Evolutionary conservation across 2,113 vertebrate genomes (phyloP).

Genomic region (Pelusios castaneus): DNA sequence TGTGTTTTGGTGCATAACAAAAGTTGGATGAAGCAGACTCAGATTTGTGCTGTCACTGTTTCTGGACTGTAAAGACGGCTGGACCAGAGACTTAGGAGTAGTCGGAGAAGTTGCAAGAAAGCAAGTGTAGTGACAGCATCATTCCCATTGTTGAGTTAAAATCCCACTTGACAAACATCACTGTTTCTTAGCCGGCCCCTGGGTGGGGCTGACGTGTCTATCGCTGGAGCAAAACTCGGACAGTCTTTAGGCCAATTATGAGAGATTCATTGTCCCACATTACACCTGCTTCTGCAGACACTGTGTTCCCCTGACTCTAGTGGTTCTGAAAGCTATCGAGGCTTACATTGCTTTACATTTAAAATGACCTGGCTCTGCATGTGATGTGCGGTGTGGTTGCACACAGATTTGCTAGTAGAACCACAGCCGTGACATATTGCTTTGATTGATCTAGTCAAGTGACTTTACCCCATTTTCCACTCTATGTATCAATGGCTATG

Average conservation of each 20-base stretch:
- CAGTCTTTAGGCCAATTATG: background rate
- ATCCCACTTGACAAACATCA: background rate
- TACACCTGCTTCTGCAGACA: background rate
- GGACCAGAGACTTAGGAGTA: background rate
- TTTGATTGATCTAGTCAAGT: background rate
- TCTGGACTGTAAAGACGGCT: background rate
- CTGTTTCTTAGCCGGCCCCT: background rate
- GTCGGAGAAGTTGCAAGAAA: background rate
- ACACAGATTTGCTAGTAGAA: background rate
- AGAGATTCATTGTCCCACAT: background rate
- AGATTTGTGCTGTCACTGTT: conserved; percentile 3
- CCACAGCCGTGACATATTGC: background rate
- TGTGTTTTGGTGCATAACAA: background rate
- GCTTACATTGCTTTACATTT: background rate
- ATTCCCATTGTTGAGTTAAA: background rate
- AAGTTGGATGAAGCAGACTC: background rate
- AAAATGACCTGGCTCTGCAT: background rate
- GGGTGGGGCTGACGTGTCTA: accelerated
- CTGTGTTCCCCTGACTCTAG: background rate
- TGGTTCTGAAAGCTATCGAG: background rate
- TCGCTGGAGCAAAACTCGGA: background rate
- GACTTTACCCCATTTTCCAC: background rate
- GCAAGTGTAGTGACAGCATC: accelerated
- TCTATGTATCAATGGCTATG: background rate
- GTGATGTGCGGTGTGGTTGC: background rate